A percentile compares a stretch with the other conserved stretches of the same genome.
These are phyloP conservation scores for Buathra laborator DNA, from an alignment of 2,888 invertebrate genomes.

Conservation along the genomic window DNA sequence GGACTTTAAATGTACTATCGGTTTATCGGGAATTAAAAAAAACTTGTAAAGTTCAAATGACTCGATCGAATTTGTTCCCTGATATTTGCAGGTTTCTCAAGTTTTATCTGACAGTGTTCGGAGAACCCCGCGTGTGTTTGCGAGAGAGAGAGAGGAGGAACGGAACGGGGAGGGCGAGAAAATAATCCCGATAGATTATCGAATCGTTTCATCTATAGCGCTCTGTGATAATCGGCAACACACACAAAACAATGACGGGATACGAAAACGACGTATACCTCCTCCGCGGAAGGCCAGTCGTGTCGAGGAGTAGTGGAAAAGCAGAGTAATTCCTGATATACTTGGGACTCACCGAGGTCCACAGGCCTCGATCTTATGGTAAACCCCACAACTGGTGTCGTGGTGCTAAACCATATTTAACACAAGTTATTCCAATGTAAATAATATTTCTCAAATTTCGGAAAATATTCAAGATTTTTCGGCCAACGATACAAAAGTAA, in stretches of 20 bases:
- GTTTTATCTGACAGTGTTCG: too few species aligned
- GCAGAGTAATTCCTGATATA: conserved; percentile 85
- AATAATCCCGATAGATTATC: conserved; percentile 33
- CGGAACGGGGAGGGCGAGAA: conserved; percentile 25
- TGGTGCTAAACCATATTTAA: conserved; percentile 80
- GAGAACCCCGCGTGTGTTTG: too few species aligned
- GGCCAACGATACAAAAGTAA: too few species aligned
- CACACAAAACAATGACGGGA: conserved; percentile 55
- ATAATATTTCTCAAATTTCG: neutral
- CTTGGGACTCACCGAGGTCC: conserved; percentile 84
- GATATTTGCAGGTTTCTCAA: too few species aligned
- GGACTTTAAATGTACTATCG: too few species aligned
- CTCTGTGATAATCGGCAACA: conserved; percentile 43
- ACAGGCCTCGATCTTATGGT: conserved; percentile 84
- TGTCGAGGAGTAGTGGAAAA: conserved; percentile 83
- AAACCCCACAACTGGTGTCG: conserved; percentile 83
- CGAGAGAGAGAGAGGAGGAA: too few species aligned
- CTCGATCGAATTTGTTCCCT: too few species aligned
- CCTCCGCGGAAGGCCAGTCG: conserved; percentile 83
- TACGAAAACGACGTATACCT: conserved; percentile 80
- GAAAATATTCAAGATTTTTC: neutral
- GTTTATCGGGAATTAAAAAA: too few species aligned
- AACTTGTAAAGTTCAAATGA: too few species aligned
- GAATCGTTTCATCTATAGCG: conserved; percentile 13
- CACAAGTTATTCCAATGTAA: conserved; percentile 1